Conservation (phyloP, 92 coral and sea anemone genomes). For the Porites lobata region DNA sequence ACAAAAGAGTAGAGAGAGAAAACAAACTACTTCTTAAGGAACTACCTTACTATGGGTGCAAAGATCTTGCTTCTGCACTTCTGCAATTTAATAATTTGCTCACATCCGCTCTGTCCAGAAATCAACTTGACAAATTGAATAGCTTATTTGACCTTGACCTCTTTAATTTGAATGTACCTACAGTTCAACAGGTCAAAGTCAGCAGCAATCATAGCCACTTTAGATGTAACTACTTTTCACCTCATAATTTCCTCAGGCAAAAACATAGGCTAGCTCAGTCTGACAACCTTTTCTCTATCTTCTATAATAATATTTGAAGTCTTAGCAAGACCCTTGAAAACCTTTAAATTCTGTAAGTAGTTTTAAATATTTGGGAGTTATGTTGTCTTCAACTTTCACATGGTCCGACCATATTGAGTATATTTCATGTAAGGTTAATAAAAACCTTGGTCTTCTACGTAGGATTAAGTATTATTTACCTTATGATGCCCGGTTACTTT, state of each 20-base stretch:
- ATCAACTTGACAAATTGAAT: neutral
- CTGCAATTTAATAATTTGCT: neutral
- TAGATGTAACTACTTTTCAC: neutral
- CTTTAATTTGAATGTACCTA: neutral
- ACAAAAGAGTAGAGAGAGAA: neutral
- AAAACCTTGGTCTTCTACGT: too few relatives aligned
- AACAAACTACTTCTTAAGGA: neutral
- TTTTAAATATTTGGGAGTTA: too few relatives aligned
- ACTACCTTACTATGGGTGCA: neutral
- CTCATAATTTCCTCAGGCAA: neutral
- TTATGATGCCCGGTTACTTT: too few relatives aligned
- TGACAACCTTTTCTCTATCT: neutral
- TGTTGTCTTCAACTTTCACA: too few relatives aligned
- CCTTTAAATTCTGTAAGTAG: too few relatives aligned
- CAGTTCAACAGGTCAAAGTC: neutral
- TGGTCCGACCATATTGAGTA: too few relatives aligned
- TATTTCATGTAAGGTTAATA: too few relatives aligned
- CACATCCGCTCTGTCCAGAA: neutral
- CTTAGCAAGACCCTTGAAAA: neutral
- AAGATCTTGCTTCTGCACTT: neutral
- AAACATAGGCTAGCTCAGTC: neutral
- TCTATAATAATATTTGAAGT: slow-evolving; percentile 8
- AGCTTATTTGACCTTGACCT: neutral
- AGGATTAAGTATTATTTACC: too few relatives aligned
- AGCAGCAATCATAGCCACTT: neutral